Conservation (phyloP, 1,140 invertebrate species). For the Trichomalopsis sarcophagae region DNA sequence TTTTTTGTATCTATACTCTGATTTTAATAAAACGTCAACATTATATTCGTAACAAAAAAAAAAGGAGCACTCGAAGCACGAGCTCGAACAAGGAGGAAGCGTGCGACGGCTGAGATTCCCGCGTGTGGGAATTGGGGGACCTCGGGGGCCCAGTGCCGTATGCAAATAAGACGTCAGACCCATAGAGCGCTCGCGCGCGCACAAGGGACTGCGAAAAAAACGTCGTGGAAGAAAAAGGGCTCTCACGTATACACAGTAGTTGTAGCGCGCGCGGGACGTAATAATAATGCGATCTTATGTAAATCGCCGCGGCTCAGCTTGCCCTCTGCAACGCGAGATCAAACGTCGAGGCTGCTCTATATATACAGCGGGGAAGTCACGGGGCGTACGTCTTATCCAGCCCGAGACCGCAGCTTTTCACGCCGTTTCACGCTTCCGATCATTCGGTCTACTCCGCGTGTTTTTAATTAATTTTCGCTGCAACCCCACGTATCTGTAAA, state of each 20-base stretch:
- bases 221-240: conserved; percentile 31
- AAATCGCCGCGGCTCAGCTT: conserved; percentile 39
- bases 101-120: neutral
- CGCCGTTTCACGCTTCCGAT: neutral
- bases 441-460: too few relatives aligned
- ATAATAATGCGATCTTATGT: conserved; percentile 43
- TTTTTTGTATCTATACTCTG: neutral
- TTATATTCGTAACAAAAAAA: too few relatives aligned
- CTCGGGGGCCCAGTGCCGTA: conserved; percentile 7
- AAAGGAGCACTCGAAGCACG: neutral
- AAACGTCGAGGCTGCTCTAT: conserved; percentile 3
- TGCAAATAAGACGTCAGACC: conserved; percentile 48
- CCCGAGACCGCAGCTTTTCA: conserved; percentile 7
- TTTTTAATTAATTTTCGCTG: too few relatives aligned
- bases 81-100: neutral
- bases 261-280: neutral
- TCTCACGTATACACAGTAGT: too few relatives aligned
- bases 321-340: conserved; percentile 14
- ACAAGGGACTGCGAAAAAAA: conserved; percentile 53
- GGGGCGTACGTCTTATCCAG: conserved; percentile 45
- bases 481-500: neutral
- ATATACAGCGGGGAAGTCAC: conserved; percentile 6
- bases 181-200: neutral
- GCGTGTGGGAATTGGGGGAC: conserved; percentile 20
- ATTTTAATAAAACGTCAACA: neutral